A percentile compares a stretch with the other conserved stretches of the same genome.
These are phyloP conservation scores for Cheumatopsyche charites DNA, from an alignment of 1,140 invertebrate species.

Conservation along the genomic window DNA sequence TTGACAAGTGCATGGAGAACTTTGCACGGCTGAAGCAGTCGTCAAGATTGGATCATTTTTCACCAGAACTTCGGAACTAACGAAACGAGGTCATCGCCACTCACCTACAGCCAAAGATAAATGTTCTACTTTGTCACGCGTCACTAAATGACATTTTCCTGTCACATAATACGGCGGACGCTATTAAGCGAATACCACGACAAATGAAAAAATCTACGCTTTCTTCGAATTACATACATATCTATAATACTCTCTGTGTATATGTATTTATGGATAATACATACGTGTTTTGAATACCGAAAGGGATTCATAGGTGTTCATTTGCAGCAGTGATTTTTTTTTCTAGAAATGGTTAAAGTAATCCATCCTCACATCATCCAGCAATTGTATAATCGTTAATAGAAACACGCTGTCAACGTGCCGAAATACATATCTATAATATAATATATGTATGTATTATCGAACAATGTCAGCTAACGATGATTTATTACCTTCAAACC, in stretches of 20 bases:
- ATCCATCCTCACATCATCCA: not conserved
- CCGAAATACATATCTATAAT: no score
- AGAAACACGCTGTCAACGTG: conserved; percentile 33
- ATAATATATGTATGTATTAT: no score
- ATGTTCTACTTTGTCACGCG: conserved; percentile 21
- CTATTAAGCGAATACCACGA: conserved; percentile 7
- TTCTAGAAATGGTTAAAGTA: no score
- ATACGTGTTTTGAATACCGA: no score
- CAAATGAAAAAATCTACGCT: not conserved
- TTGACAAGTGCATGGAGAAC: not conserved
- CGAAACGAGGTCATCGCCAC: conserved; percentile 23
- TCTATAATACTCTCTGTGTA: not conserved
- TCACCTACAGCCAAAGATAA: conserved; percentile 19
- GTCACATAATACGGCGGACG: conserved; percentile 29
- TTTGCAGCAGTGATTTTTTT: no score
- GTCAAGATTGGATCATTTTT: conserved; percentile 22
- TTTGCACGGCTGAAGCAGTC: not conserved
- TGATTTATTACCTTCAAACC: conserved; percentile 35
- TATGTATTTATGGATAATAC: not conserved
- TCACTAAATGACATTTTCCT: conserved; percentile 34
- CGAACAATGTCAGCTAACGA: conserved; percentile 36
- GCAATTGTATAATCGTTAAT: conserved; percentile 35
- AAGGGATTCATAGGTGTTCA: no score
- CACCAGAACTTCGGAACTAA: not conserved
- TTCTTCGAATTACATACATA: not conserved